Percentiles rank a stretch among this genome's conserved stretches.
These are phyloP conservation scores for Mustelus asterias DNA, from an alignment of 2,113 vertebrate species.

Conservation along the genomic window DNA sequence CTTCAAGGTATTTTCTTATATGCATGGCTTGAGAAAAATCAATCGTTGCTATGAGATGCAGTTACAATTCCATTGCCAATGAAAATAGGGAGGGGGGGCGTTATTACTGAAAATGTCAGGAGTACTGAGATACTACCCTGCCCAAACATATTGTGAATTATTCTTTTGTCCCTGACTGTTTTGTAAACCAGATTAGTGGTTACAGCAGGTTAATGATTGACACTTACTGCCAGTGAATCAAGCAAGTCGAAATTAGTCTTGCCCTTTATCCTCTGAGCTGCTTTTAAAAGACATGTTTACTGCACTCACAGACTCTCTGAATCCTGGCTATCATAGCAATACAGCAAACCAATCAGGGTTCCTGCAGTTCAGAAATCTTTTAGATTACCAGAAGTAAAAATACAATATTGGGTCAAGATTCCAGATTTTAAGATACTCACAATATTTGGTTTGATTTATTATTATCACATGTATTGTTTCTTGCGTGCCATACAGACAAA, in stretches of 20 bases:
- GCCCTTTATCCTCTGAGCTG: background rate
- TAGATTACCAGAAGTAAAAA: background rate
- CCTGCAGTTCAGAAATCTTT: background rate
- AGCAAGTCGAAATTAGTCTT: background rate
- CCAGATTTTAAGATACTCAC: no score
- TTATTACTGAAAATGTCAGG: background rate
- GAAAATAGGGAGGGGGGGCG: background rate
- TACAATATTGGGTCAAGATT: no score
- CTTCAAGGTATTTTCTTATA: background rate
- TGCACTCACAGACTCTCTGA: background rate
- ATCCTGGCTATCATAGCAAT: background rate
- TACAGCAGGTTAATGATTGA: constrained; percentile 9
- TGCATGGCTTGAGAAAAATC: background rate
- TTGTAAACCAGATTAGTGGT: constrained; percentile 8
- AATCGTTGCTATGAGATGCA: background rate
- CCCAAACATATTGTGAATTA: background rate
- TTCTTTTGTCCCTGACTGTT: constrained; percentile 12
- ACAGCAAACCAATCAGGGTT: background rate
- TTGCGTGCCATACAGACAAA: no score
- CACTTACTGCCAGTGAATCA: background rate
- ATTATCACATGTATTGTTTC: no score
- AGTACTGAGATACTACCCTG: background rate
- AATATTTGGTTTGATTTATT: background rate
- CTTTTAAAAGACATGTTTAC: background rate
- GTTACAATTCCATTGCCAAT: background rate